Base-by-base conservation (phyloP, 2,888 invertebrate genomes). In the Glaucopsyche alexis region DNA sequence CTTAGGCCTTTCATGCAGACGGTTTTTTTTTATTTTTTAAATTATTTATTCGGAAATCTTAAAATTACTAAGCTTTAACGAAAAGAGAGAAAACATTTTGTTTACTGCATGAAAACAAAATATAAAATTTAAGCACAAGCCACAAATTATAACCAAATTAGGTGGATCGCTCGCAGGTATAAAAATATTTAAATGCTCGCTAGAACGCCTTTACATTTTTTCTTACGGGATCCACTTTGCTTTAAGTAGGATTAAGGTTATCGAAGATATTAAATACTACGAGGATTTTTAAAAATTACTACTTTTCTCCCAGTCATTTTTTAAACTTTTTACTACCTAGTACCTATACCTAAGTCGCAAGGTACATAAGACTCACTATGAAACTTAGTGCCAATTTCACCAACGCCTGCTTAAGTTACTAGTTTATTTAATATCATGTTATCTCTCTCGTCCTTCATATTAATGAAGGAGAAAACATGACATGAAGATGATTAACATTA, bases 151-250 rank as follows among this genome's bases (percentile, higher is more conserved):
- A 72, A 73, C 73, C 66, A 71, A 76, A 76, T 74, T 74, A 77
- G 74, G 75, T 67, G 74, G 75, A 76, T 77, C 72, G 72, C 75
- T 73, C 49, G 47, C 52, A 75, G 74, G 66, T 73, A 73, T 74
- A 76, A 75, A 76, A 74, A 73, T 65, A 74, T 73, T 71, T 71
- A 76, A 75, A 76, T 72, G 71, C 73, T 72, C 66, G 72, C 74
- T 55, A 67, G 73, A 79, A 81, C 82, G 80, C 77, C 76, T 79
- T 79, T 82, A 79, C 76, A 74, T 76, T 78, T 79, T 77, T 75
- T 77, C 74, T 78, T 77, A 76, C 77, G 79, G 75, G 74, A 80
- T 81, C 83, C 82, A 80, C 80, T 76, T 74, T 79, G 79, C 77
- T 75, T 77, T 79, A 78, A 77, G 81, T 80, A 77, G 77, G 77